Percentiles rank a stretch among this genome's conserved stretches.
These are phyloP conservation scores for Apodemus speciosus DNA, from an alignment of 2,113 vertebrate species.

Conservation along the genomic window DNA sequence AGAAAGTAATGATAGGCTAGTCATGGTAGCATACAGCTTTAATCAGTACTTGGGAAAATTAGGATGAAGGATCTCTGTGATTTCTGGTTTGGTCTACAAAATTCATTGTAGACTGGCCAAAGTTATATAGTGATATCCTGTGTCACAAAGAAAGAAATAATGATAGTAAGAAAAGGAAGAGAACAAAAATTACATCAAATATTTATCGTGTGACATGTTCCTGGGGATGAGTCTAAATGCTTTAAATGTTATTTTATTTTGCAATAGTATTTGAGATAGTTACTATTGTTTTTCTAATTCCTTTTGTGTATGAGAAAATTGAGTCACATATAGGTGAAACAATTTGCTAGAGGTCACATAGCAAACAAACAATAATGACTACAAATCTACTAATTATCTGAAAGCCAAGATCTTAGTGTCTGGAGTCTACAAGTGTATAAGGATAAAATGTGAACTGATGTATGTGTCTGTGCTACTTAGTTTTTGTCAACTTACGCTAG, in stretches of 20 bases:
- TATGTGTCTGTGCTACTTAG: background rate
- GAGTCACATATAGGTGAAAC: conserved; percentile 9
- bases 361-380: background rate
- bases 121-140: background rate
- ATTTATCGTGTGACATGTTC: background rate
- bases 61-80: background rate
- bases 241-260: conserved; percentile 24
- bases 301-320: conserved; percentile 9
- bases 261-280: background rate
- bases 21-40: background rate
- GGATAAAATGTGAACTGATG: background rate
- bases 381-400: background rate
- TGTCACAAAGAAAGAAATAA: background rate
- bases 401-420: background rate
- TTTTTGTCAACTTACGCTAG: background rate
- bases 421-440: background rate
- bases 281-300: background rate
- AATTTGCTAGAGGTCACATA: background rate
- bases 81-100: background rate
- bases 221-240: background rate
- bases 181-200: background rate
- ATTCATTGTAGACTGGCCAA: background rate
- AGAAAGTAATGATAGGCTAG: background rate
- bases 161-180: background rate
- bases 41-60: background rate